A percentile compares a stretch with the other conserved stretches of the same genome.
Evolutionary conservation across 2,113 vertebrate genomes (phyloP).

Genomic region (Buteo buteo): DNA sequence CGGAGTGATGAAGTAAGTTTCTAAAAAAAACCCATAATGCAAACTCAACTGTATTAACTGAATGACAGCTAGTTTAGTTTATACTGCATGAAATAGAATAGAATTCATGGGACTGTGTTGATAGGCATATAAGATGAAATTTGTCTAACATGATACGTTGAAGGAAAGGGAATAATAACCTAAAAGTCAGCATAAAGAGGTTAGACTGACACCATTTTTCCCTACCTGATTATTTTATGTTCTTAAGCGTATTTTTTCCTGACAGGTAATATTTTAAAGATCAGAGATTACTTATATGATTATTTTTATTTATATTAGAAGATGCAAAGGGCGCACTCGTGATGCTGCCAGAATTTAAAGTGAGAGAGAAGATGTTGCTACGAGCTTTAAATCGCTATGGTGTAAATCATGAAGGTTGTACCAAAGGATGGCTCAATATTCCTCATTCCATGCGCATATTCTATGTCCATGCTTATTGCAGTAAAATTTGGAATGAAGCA

Average conservation of each 20-base stretch:
- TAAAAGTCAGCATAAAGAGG: neutral
- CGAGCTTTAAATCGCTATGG: conserved; percentile 89
- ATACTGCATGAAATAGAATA: neutral
- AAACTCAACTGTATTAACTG: neutral
- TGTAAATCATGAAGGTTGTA: conserved; percentile 78
- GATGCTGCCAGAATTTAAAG: conserved; percentile 86
- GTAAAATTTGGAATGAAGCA: conserved; percentile 92
- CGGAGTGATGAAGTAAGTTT: neutral
- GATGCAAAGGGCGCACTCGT: conserved; percentile 86
- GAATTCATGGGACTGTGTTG: neutral
- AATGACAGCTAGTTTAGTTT: neutral
- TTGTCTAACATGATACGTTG: neutral
- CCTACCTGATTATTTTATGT: neutral
- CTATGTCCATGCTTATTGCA: conserved; percentile 92
- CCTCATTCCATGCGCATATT: conserved; percentile 90
- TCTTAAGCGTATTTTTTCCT: neutral
- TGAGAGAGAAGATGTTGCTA: conserved; percentile 86
- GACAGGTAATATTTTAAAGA: neutral
- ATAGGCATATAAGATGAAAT: neutral
- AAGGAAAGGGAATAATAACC: neutral
- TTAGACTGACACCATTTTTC: neutral
- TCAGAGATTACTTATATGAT: neutral
- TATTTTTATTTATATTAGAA: conserved; percentile 70
- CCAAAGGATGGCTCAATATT: conserved; percentile 87
- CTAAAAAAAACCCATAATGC: neutral